These are phyloP conservation scores for Mormyrops boulengeri DNA, from an alignment of 2,797 vertebrate species.

Conservation along the genomic window DNA sequence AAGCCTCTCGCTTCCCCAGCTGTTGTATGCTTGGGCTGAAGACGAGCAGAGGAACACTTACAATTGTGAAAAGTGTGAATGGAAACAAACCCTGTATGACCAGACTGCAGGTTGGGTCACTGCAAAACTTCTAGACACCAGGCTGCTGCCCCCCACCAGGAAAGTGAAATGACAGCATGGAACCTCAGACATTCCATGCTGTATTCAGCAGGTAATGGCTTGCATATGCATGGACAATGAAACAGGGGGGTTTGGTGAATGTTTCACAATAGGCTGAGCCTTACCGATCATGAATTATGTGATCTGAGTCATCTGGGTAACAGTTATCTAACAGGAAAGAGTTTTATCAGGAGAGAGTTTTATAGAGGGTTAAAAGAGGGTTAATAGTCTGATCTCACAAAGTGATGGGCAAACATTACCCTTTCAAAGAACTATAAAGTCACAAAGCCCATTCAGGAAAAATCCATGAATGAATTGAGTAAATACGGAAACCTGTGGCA, in stretches of 20 bases:
- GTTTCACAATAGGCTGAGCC: neutral
- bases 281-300: neutral
- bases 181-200: neutral
- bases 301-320: neutral
- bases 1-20: neutral
- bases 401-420: neutral
- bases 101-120: neutral
- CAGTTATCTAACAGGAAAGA: neutral
- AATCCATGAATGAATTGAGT: neutral
- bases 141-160: neutral
- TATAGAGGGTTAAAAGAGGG: neutral
- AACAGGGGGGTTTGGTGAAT: neutral
- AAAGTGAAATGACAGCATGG: neutral
- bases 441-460: neutral
- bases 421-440: neutral
- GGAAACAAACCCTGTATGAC: neutral
- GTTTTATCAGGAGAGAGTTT: constrained; percentile 1
- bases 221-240: neutral
- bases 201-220: neutral
- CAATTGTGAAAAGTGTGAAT: neutral
- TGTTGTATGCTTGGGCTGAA: neutral
- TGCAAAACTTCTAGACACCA: neutral
- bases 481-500: neutral
- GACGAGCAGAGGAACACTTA: neutral
- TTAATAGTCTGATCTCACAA: neutral